Evolutionary conservation across 2,888 invertebrate genomes (phyloP), one percentile per base, ranked within the genome.

Genomic region (Itoplectis maculator): DNA sequence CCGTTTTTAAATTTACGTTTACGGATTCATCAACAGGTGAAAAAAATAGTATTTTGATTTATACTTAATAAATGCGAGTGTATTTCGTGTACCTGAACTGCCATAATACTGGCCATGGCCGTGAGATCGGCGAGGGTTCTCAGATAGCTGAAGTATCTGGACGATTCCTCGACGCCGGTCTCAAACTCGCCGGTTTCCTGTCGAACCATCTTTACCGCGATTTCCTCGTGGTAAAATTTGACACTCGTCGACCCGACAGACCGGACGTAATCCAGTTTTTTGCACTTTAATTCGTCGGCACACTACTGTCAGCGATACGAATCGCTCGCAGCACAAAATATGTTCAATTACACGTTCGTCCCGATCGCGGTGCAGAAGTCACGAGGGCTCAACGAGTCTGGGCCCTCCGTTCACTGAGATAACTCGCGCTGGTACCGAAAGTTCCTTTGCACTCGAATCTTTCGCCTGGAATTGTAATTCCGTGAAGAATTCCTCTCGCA

Each of bases 41-140:
- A 8, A 29, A 66, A 7, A 9, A 49, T 23, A 56, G 9, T 29
- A 2, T 29, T 29, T 56, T 29, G 56, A 45, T 54, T 23, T 70
- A n/a, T 54, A 29, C 42, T 23, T 6, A 23, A 54, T 23, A 8
- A 11, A 29, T 2, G 2, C 3, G 29, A 2, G 29, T 3, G 5
- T 2, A 29, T 29, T 29, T 29, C 9, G 2, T 72, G 66, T 91
- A 91, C 91, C 91, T 91, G 90, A 61, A 90, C 86, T 11, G 90
- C 90, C 83, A 91, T 84, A 68, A 91, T 90, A 81, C 90, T 90
- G 37, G 91, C 91, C 87, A 91, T 87, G 74, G 90, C 90, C 4
- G 90, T 88, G 59, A 91, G 86, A 77, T 91, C 91, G 65, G 90
- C 90, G 65, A 91, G 84, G 18, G 90, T 89, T 83, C 86, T 87